Evolutionary conservation across 2,113 vertebrate species (phyloP), one percentile per base, ranked within the genome.

Genomic region (Loxodonta africana): DNA sequence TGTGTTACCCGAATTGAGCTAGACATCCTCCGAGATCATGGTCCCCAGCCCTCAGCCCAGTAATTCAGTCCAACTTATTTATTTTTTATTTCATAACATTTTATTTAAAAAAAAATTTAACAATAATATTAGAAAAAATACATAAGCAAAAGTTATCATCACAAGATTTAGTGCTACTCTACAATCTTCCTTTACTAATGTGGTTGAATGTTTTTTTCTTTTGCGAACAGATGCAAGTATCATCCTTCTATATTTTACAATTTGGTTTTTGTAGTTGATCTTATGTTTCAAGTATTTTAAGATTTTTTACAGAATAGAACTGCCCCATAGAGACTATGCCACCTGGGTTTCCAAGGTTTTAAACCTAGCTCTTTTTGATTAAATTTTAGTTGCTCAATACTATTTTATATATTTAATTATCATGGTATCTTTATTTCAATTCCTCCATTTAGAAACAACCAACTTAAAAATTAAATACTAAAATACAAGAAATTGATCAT

Each of bases 211-310:
- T 37, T 91, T 74, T 25, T 44, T 90, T 69, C 25, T 30, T 86
- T 74, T 78, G 41, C 78, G 63, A 8, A 76, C 6, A 62, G 30
- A 76, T 94, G 26, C 21, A 88, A 63, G 6, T 48, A 57, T 78
- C 4, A 11, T 41, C 28, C 1, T 67, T 1, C 10, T 21, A 41
- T 17, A 21, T 48, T 84, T 81, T 83, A n/a, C 8, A 26, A 74
- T 87, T 62, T 87, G 2, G 69, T 85, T 57, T 88, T 81, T 83
- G 33, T 81, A 80, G 82, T 48, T 92, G 63, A 94, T 80, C 90
- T 92, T 76, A 80, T 21, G 80, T 82, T 90, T 94, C 46, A 96
- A 92, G 33, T 30, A 88, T 28, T 83, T 88, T 67, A 65, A 69
- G 88, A 85, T 82, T 33, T 33, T 48, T 57, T 57, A 17, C 53